Evolutionary conservation across 1,140 invertebrate species (phyloP), one percentile per base, ranked within the genome.

Genomic region (Platorchestia sp.): DNA sequence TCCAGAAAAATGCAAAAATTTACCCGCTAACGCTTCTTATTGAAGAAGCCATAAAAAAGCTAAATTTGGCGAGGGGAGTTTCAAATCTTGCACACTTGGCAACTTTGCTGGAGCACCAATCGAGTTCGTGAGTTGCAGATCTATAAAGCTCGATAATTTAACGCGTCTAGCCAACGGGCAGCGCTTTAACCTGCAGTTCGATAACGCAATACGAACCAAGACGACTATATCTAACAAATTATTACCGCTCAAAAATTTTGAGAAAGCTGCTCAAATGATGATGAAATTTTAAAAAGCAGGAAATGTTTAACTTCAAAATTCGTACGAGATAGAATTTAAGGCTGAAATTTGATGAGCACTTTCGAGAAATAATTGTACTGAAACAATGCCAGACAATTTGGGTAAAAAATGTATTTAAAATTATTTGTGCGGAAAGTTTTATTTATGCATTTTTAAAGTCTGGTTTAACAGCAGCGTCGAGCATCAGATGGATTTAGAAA

Each of bases 1-100:
- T n/a, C 45, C 43, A 16, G 91, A 93, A 93, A 93, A 93, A 93
- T 93, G 91, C 91, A 93, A 44, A 42, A 93, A 44, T 93, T 93
- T 93, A 44, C 44, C 44, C 41, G 44, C 45, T 41, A 41, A 89
- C 87, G 87, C 87, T 89, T 41, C 87, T 89, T 89, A 89, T 89
- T 89, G 43, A 44, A 89, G 87, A 89, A 89, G 41, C 43, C 10
- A 14, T 22, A 89, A 89, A 42, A 89, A 10, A 27, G 36, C n/a
- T 41, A 89, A 42, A 75, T 75, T 75, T 75, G 59, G 36, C 59
- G 59, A 75, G 59, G 59, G 59, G 59, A 75, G 59, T 75, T 75
- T 75, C 10, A 75, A 75, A 75, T 75, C 59, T 75, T 75, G 59
- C 59, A 75, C 10, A 75, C 59, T 75, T 75, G 59, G 59, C 59